Percentiles rank a stretch among this genome's conserved stretches.
These are phyloP conservation scores for Speoplatyrhinus poulsoni DNA, from an alignment of 2,113 vertebrate genomes.

Conservation along the genomic window DNA sequence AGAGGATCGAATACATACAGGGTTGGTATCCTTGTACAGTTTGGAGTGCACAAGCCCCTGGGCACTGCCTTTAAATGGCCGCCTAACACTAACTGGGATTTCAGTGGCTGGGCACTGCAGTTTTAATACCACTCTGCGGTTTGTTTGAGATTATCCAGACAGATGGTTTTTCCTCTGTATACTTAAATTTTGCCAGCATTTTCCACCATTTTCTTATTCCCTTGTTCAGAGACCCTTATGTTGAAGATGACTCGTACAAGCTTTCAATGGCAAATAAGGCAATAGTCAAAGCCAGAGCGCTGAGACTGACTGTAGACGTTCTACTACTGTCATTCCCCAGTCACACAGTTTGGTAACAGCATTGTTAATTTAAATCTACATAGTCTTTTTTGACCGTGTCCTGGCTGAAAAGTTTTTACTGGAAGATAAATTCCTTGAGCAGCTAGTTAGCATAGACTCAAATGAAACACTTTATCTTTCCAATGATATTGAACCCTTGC, in stretches of 20 bases:
- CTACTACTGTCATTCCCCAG: no score
- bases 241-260: conserved; percentile 29
- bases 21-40: neutral
- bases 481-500: neutral
- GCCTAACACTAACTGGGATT: conserved; percentile 12
- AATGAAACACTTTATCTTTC: neutral
- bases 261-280: conserved; percentile 14
- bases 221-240: conserved; percentile 25
- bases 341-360: no score
- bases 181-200: conserved; percentile 23
- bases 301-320: no score
- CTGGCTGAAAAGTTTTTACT: neutral
- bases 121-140: conserved; percentile 32
- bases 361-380: neutral
- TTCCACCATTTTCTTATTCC: conserved; percentile 33
- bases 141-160: conserved; percentile 54
- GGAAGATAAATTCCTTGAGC: no score
- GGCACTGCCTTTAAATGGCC: conserved; percentile 46
- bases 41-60: neutral
- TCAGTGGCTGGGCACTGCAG: conserved; percentile 25
- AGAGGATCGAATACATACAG: neutral
- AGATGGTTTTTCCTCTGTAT: conserved; percentile 25
- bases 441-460: neutral
- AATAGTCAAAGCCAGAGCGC: no score
- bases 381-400: neutral